These are phyloP conservation scores for Troilus luridus DNA, from an alignment of 2,888 invertebrate genomes.

Conservation along the genomic window DNA sequence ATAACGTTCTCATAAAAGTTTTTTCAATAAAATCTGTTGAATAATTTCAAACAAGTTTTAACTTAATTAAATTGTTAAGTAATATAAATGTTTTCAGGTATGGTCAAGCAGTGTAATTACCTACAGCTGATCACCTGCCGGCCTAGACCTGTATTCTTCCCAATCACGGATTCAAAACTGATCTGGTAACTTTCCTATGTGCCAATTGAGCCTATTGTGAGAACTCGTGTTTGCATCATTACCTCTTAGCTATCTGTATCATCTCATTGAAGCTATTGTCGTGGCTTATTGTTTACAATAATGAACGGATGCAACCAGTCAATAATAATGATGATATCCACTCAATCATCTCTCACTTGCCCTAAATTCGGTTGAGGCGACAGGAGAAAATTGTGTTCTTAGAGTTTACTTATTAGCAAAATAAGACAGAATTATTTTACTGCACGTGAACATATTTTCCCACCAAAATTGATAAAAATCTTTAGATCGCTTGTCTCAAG, in stretches of 20 bases:
- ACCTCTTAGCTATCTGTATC: not conserved
- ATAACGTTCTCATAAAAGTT: no score
- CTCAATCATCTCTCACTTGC: not conserved
- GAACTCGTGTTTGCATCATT: not conserved
- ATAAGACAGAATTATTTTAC: no score
- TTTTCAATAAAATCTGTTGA: no score
- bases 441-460: no score
- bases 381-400: not conserved
- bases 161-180: not conserved
- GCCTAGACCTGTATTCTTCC: not conserved
- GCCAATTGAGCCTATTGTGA: not conserved
- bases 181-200: not conserved
- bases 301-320: slow-evolving; percentile 1
- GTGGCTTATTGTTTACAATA: not conserved
- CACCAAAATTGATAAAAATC: no score
- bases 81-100: no score
- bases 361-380: not conserved
- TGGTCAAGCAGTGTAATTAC: not conserved
- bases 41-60: no score
- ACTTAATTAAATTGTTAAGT: no score
- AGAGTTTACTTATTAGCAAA: not conserved
- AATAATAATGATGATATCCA: not conserved
- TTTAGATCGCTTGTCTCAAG: no score
- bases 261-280: not conserved
- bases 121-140: not conserved